Base-by-base conservation (phyloP, 2,797 vertebrate species). In the Parambassis ranga region DNA sequence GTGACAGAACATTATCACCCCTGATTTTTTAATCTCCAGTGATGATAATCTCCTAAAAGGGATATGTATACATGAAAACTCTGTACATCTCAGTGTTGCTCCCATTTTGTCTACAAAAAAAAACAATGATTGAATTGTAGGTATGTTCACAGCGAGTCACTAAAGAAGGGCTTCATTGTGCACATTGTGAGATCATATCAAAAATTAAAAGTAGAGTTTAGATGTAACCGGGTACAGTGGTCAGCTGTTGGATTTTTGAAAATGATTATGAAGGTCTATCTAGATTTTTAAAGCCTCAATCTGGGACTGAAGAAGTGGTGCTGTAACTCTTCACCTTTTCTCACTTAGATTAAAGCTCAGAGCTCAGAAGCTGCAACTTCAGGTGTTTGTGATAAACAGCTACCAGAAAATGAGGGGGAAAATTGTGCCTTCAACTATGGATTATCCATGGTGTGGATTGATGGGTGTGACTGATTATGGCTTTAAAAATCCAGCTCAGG, bases 401-500 rank as follows among this genome's bases (percentile, higher is more conserved):
- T 41, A 27, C 33, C 30, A 24, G 52, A 37, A 4, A 5, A 9
- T 10, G 33, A 11, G 10, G 31, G 27, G 33, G 7, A 38, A 36
- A 65, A 65, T 59, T 76, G 89, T 90, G 88, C 87, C 88, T 91
- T 90, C 74, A 79, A 67, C 76, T 38, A 18, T 66, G 77, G 71
- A 38, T 5, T 32, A 10, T 28, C 50, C 75, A 56, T 42, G 74
- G 65, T 71, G 51, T 52, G 55, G 84, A 82, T 78, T 24, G 74
- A 82, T 71, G 65, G 83, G 87, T 76, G 60, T 27, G 66, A 84
- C 67, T 75, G 85, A 89, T 87, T 84, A 88, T 0, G 86, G 86
- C 88, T 91, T 90, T 89, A 87, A 90, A 86, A 89, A 85, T 84
- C 85, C 83, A 86, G 83, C 88, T 89, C 88, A 90, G 86, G 88